A percentile compares a stretch with the other conserved stretches of the same genome.
These are phyloP conservation scores for Nemurella pictetii DNA, from an alignment of 2,888 invertebrate species.

Conservation along the genomic window DNA sequence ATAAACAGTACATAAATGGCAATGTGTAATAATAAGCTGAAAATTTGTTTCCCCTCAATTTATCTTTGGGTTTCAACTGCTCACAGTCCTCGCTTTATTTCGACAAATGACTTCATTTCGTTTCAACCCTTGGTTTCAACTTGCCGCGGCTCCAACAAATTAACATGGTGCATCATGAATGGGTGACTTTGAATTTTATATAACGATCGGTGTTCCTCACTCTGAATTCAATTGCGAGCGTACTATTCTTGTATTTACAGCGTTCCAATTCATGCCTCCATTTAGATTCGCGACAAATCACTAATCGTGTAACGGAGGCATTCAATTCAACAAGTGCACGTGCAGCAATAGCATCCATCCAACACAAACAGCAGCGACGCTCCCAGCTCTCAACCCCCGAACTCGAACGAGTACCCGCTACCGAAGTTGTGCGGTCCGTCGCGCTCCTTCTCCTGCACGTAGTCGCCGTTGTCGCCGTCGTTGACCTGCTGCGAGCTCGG, in stretches of 20 bases:
- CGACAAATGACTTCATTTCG: background rate
- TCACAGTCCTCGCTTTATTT: background rate
- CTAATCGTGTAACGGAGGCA: background rate
- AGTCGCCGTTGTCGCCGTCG: conserved; percentile 43
- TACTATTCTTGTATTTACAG: background rate
- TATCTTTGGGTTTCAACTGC: background rate
- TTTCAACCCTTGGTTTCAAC: background rate
- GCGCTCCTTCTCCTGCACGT: conserved; percentile 52
- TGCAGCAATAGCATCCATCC: background rate
- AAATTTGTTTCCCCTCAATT: background rate
- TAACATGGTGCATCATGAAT: background rate
- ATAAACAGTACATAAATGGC: background rate
- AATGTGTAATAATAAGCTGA: background rate
- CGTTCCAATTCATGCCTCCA: background rate
- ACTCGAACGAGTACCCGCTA: conserved; percentile 65
- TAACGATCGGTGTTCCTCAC: background rate
- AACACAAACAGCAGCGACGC: background rate
- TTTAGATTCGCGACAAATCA: background rate
- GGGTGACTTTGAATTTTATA: background rate
- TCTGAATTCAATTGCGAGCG: background rate
- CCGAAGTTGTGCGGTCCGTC: conserved; percentile 63
- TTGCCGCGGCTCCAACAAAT: background rate
- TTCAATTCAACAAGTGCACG: background rate
- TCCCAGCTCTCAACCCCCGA: conserved; percentile 53
- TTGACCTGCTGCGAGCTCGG: conserved; percentile 50